Conservation (phyloP, 2,113 vertebrate genomes). For the Bostrychus sinensis region DNA sequence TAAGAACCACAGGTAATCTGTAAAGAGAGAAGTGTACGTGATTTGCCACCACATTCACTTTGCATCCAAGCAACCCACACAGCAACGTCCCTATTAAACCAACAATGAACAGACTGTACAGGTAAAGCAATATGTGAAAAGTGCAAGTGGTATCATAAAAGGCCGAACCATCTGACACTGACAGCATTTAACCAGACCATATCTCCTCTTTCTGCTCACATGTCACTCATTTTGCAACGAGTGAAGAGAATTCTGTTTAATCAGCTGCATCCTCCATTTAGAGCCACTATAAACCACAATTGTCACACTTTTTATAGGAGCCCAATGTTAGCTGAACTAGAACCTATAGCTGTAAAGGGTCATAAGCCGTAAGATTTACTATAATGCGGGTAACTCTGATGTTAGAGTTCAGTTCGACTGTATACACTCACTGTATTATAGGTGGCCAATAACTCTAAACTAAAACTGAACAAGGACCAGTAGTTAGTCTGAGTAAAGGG, state of each 20-base stretch:
- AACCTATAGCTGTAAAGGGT: conserved; percentile 53
- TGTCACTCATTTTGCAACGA: conserved; percentile 24
- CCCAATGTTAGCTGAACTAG: conserved; percentile 36
- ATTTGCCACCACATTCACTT: neutral
- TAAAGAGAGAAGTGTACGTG: neutral
- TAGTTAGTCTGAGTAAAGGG: too few species aligned
- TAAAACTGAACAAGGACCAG: too few species aligned
- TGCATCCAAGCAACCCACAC: neutral
- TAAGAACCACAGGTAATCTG: neutral
- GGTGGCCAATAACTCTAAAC: too few species aligned
- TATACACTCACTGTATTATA: too few species aligned
- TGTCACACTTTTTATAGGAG: conserved; percentile 58
- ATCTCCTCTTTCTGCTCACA: conserved; percentile 32
- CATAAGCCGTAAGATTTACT: conserved; percentile 58
- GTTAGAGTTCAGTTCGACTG: neutral
- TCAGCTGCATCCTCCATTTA: conserved; percentile 64
- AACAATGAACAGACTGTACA: conserved; percentile 6
- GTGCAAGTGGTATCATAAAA: conserved; percentile 30
- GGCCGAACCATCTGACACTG: conserved; percentile 21
- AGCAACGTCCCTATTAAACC: neutral
- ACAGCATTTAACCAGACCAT: conserved; percentile 28
- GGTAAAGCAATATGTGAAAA: conserved; percentile 20
- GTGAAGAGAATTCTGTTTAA: conserved; percentile 40
- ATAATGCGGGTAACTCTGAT: conserved; percentile 21
- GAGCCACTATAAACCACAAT: conserved; percentile 53